These are phyloP conservation scores for Acanthoscelides obtectus DNA, from an alignment of 2,888 invertebrate genomes.

Conservation along the genomic window DNA sequence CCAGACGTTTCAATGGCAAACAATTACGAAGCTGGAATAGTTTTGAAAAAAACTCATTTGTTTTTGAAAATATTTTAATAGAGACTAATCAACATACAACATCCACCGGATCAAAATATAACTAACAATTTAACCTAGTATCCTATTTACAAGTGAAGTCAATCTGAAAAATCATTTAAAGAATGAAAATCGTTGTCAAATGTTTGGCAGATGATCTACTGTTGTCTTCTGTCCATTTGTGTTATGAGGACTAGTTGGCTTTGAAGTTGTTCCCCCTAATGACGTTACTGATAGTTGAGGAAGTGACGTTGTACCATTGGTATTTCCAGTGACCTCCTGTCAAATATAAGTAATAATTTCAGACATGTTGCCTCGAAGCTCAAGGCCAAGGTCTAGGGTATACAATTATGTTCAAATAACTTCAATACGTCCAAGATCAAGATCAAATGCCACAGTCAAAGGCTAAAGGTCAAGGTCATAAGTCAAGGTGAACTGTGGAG, in stretches of 20 bases:
- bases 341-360: too few relatives aligned
- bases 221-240: constrained; percentile 48
- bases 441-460: too few relatives aligned
- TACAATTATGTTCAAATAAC: too few relatives aligned
- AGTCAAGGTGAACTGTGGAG: too few relatives aligned
- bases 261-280: constrained; percentile 40
- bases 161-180: constrained; percentile 28
- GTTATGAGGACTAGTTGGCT: constrained; percentile 53
- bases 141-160: neutral
- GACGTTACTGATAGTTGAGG: constrained; percentile 52
- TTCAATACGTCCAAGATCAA: too few relatives aligned
- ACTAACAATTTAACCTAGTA: neutral
- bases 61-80: neutral
- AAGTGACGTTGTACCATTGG: constrained; percentile 57
- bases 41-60: too few relatives aligned
- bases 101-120: neutral
- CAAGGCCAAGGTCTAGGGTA: too few relatives aligned
- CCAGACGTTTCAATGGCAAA: too few relatives aligned
- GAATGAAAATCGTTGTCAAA: constrained; percentile 55
- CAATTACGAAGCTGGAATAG: too few relatives aligned
- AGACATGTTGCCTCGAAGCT: too few relatives aligned
- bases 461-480: too few relatives aligned
- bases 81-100: neutral
- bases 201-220: constrained; percentile 69
- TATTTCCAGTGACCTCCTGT: constrained; percentile 40